Conservation (phyloP, 2,888 invertebrate genomes). For the Idaea straminata region DNA sequence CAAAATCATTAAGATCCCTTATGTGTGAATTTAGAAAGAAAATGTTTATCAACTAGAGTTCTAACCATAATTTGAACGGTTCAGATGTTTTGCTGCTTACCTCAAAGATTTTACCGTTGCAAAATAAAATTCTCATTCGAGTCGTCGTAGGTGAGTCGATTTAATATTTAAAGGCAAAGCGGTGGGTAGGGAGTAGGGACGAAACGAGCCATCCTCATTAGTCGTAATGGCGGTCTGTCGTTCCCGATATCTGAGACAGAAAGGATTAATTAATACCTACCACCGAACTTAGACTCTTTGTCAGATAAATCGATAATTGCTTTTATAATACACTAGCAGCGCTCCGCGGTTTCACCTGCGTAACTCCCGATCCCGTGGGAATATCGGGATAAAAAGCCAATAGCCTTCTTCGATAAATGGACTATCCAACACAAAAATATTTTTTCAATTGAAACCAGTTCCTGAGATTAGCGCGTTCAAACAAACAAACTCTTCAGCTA, state of each 20-base stretch:
- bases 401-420: too few relatives aligned
- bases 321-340: background rate
- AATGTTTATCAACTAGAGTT: background rate
- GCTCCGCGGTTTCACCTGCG: too few relatives aligned
- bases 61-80: constrained; percentile 12
- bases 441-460: too few relatives aligned
- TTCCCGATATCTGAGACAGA: constrained; percentile 59
- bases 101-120: background rate
- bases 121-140: background rate
- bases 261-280: constrained; percentile 58
- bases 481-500: too few relatives aligned
- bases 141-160: background rate
- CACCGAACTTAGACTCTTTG: constrained; percentile 47
- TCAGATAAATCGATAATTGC: constrained; percentile 48
- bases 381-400: too few relatives aligned
- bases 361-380: too few relatives aligned
- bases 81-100: background rate
- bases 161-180: constrained; percentile 10
- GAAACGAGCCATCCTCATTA: constrained; percentile 56
- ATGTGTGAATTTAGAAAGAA: background rate
- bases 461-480: too few relatives aligned
- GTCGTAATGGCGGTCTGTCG: constrained; percentile 56
- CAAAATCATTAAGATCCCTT: too few relatives aligned
- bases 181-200: constrained; percentile 10
- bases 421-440: too few relatives aligned